These are phyloP conservation scores for Acleris holmiana DNA, from an alignment of 2,888 invertebrate genomes.

Conservation along the genomic window DNA sequence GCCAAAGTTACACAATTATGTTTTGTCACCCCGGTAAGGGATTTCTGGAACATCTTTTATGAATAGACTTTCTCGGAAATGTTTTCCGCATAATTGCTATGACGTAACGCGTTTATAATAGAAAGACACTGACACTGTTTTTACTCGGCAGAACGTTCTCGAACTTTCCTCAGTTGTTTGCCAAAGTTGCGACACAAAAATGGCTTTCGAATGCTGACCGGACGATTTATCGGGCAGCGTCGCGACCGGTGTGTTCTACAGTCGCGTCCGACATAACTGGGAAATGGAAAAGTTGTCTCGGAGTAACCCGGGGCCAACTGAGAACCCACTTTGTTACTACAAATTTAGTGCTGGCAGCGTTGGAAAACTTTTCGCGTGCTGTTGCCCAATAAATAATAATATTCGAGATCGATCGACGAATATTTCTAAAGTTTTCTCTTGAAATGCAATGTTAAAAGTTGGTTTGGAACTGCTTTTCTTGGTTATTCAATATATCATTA, in stretches of 20 bases:
- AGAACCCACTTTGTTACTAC: slow-evolving; percentile 58
- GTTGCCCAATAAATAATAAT: slow-evolving; percentile 68
- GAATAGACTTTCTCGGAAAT: not conserved
- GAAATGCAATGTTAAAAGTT: slow-evolving; percentile 2
- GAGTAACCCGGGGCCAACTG: slow-evolving; percentile 58
- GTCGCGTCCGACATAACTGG: slow-evolving; percentile 48
- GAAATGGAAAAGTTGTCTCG: slow-evolving; percentile 66
- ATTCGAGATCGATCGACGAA: slow-evolving; percentile 60
- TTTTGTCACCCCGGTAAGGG: slow-evolving; percentile 58
- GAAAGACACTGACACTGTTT: not conserved
- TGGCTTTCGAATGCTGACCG: slow-evolving; percentile 48
- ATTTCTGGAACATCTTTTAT: slow-evolving; percentile 47
- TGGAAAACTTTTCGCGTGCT: slow-evolving; percentile 61
- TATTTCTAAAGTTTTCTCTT: slow-evolving; percentile 55
- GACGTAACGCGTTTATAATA: slow-evolving; percentile 5
- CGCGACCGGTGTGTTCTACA: slow-evolving; percentile 53
- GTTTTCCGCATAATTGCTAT: not conserved
- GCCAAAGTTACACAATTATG: slow-evolving; percentile 67
- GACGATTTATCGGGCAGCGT: slow-evolving; percentile 59
- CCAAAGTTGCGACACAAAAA: slow-evolving; percentile 32
- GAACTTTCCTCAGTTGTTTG: slow-evolving; percentile 12
- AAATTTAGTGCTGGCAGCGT: slow-evolving; percentile 63
- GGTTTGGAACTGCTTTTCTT: not conserved
- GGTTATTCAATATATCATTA: too few species aligned
- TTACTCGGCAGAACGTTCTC: slow-evolving; percentile 9